Evolutionary conservation across 2,113 vertebrate species (phyloP).

Genomic region (Sylvietta virens): DNA sequence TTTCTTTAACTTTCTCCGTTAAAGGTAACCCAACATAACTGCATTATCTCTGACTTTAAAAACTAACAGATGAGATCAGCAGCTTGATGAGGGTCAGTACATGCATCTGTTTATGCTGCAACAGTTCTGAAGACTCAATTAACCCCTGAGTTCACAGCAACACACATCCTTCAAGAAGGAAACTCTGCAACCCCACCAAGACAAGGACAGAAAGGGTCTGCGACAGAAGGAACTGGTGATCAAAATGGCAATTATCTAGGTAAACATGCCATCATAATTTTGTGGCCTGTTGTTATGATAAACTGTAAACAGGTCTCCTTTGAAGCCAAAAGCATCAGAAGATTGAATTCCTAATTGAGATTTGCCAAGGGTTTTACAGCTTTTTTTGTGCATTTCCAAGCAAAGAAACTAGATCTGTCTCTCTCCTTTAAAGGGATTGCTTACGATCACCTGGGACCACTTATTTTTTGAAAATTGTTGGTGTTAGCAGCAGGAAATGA

Average conservation of each 20-base stretch:
- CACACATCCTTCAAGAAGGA: background rate
- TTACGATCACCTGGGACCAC: fast-evolving
- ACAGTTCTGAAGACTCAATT: background rate
- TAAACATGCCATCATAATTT: background rate
- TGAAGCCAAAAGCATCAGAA: background rate
- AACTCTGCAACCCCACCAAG: background rate
- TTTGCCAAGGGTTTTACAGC: background rate
- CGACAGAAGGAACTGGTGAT: background rate
- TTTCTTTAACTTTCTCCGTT: background rate
- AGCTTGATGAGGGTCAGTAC: background rate
- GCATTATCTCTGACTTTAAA: background rate
- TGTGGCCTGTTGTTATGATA: background rate
- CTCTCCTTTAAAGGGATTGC: background rate
- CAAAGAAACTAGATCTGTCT: background rate
- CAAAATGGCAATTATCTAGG: background rate
- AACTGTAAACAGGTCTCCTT: background rate
- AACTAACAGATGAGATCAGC: background rate
- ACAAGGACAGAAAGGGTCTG: background rate
- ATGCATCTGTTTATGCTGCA: background rate
- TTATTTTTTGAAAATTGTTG: background rate
- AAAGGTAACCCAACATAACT: background rate
- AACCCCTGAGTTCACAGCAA: background rate
- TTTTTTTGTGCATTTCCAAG: background rate
- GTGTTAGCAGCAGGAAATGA: background rate
- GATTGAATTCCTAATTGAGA: background rate